Conservation (phyloP, 37 sponge, comb jelly and placozoan species). For the Oopsacas minuta region DNA sequence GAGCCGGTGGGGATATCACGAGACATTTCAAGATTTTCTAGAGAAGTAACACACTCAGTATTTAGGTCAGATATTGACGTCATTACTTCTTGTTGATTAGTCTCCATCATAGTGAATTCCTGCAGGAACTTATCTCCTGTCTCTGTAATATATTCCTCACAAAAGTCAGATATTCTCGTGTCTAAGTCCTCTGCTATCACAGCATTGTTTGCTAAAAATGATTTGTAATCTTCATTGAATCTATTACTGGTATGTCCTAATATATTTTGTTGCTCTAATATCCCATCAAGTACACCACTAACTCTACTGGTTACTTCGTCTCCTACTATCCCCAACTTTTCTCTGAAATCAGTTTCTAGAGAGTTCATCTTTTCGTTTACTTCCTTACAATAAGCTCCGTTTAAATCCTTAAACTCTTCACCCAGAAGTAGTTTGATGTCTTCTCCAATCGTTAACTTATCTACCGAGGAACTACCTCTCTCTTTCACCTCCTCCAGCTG, state of each 20-base stretch:
- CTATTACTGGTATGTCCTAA: background rate
- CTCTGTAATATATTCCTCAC: background rate
- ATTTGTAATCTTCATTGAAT: background rate
- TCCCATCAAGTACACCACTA: background rate
- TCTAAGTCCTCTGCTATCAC: background rate
- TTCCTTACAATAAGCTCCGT: background rate
- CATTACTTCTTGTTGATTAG: background rate
- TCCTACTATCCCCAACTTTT: background rate
- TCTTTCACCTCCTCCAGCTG: background rate
- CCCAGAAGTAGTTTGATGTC: background rate
- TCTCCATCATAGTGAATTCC: background rate
- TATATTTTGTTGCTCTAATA: background rate
- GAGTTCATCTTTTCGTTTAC: background rate
- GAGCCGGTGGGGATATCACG: background rate
- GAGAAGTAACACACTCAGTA: background rate
- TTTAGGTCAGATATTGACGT: background rate
- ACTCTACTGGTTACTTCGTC: background rate
- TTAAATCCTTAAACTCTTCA: background rate
- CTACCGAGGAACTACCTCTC: background rate
- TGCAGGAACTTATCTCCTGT: constrained; percentile 1
- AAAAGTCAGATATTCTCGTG: background rate
- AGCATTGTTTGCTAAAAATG: background rate
- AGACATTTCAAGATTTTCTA: background rate
- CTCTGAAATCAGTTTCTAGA: background rate
- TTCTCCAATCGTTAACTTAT: background rate